A percentile compares a stretch with the other conserved stretches of the same genome.
phyloP scores from a whole-genome alignment of 2,888 invertebrate species.

The Spicauda simplicius region DNA sequence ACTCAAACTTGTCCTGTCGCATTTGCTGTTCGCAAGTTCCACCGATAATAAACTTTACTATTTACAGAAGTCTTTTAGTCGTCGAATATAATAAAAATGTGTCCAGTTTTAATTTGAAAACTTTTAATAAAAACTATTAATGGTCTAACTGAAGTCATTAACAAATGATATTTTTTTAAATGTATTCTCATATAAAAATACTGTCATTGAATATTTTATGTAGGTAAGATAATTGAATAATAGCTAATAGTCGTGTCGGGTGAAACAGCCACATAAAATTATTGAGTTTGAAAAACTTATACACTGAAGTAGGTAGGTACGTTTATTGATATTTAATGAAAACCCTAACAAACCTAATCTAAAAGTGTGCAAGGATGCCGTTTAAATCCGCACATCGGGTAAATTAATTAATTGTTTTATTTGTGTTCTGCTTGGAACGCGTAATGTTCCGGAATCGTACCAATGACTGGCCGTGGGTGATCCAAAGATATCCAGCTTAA shows the following conservation, averaged over 20 bases:
- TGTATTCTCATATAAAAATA: no score
- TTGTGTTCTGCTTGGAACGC: constrained; percentile 46
- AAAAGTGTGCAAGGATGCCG: constrained; percentile 30
- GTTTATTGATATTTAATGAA: background rate
- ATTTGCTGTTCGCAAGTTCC: constrained; percentile 16
- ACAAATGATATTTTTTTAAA: no score
- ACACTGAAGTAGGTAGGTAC: no score
- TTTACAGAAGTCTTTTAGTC: background rate
- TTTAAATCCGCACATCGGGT: constrained; percentile 48
- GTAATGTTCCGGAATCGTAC: constrained; percentile 40
- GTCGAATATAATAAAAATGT: background rate
- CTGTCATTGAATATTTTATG: no score
- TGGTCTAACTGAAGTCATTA: background rate
- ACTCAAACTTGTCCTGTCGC: constrained; percentile 15
- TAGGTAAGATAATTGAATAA: no score
- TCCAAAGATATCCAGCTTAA: constrained; percentile 38
- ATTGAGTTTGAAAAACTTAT: no score
- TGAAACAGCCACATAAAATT: no score
- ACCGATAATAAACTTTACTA: constrained; percentile 19
- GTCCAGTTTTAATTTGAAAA: background rate
- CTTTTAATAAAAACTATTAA: background rate
- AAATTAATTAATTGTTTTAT: constrained; percentile 64
- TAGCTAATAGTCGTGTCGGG: no score
- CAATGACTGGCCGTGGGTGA: constrained; percentile 37
- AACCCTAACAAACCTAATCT: constrained; percentile 1